phyloP scores from a whole-genome alignment of 2,797 vertebrate species.

The Megalops cyprinoides region DNA sequence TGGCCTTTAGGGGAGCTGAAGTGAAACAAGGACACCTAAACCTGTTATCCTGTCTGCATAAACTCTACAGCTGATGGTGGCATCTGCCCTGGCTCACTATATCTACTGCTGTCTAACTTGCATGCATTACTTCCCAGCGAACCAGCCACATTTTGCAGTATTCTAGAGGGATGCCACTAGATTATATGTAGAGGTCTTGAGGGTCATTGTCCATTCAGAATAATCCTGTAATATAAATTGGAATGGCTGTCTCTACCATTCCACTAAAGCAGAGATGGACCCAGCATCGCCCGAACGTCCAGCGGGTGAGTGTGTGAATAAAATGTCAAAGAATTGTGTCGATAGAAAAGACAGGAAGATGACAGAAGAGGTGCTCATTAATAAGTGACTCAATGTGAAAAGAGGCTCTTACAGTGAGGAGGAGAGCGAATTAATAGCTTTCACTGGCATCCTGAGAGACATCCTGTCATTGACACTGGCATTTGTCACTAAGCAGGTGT shows the following conservation, averaged over 20 bases:
- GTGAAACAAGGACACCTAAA: not conserved
- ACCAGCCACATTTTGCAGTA: not conserved
- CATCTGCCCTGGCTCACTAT: no score
- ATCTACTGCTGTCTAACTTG: no score
- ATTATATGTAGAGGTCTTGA: no score
- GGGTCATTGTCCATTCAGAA: not conserved
- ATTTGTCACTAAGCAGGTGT: not conserved
- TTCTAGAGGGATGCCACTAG: not conserved
- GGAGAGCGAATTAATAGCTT: not conserved
- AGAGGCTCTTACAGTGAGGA: no score
- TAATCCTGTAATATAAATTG: not conserved
- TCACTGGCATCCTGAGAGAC: not conserved
- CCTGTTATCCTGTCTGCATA: no score
- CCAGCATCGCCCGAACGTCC: not conserved
- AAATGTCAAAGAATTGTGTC: not conserved
- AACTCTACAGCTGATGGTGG: no score
- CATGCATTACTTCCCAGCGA: not conserved
- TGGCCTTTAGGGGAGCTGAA: not conserved
- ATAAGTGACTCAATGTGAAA: not conserved
- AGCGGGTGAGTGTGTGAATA: not conserved
- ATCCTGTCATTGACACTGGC: constrained; percentile 2
- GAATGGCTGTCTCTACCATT: not conserved
- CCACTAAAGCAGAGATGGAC: not conserved
- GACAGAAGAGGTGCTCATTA: not conserved
- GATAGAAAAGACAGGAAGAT: not conserved